Evolutionary conservation across 92 coral and sea anemone species (phyloP).

Genomic region (Virgularia gustaviana): DNA sequence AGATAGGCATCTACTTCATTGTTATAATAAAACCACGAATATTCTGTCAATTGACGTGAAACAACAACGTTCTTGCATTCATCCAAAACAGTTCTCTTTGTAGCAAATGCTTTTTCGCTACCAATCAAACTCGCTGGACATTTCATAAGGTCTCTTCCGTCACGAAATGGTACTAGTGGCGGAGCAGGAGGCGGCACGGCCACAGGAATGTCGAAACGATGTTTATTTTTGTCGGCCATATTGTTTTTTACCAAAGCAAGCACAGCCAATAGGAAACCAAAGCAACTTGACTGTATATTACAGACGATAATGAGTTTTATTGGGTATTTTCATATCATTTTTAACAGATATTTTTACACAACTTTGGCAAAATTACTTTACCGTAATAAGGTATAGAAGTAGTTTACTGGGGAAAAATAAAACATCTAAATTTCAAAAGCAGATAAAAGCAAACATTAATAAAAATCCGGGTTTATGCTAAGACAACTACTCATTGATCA

Average conservation of each 20-base stretch:
- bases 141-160: constrained; percentile 13
- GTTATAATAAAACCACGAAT: constrained; percentile 67
- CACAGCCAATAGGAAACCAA: neutral
- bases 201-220: neutral
- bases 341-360: too few relatives aligned
- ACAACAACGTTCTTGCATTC: constrained; percentile 45
- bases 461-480: too few relatives aligned
- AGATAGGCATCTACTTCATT: constrained; percentile 58
- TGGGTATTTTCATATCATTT: too few relatives aligned
- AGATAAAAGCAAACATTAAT: too few relatives aligned
- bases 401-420: too few relatives aligned
- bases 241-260: too few relatives aligned
- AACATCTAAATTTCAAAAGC: too few relatives aligned
- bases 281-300: neutral
- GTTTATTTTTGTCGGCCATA: too few relatives aligned
- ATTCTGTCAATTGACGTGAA: neutral
- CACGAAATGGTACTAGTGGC: constrained; percentile 7
- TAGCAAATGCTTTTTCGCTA: neutral
- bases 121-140: constrained; percentile 44
- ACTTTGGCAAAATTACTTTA: too few relatives aligned
- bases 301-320: too few relatives aligned
- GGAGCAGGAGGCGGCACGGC: constrained; percentile 44
- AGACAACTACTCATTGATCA: too few relatives aligned
- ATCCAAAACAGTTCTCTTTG: constrained; percentile 45
- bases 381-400: too few relatives aligned